Base-by-base conservation (phyloP, 1,140 invertebrate genomes). In the Aphidius gifuensis region DNA sequence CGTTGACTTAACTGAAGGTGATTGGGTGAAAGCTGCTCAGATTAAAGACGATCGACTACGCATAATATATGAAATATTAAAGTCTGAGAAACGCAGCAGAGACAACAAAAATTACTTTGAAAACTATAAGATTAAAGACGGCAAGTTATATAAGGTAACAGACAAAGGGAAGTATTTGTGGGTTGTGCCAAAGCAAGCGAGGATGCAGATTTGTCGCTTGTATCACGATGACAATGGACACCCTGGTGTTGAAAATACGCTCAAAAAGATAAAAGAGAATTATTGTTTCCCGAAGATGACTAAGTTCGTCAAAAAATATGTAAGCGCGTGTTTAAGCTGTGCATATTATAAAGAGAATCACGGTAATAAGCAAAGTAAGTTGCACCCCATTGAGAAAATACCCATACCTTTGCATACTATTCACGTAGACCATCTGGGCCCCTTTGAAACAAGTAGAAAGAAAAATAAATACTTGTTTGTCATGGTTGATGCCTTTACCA, bases 141-240 rank as follows among this genome's bases (percentile, higher is more conserved):
- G 54, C 4, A 58, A 63, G 39, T 62, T 71, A 5, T 73, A 64
- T 59, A 58, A 64, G 9, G 60, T 48, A 42, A 67, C 66, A 55
- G 53, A 64, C 16, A 59, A 61, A 47, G 55, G 66, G 56, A 53
- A n/a, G n/a, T n/a, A 68, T 53, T 66, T 66, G 65, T 78, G 71
- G 74, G 43, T 74, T 1, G 72, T 77, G 11, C 77, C 75, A 0
- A 60, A 60, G 64, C 69, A 68, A 7, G 63, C 70, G 7, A 57
- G 73, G 9, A 69, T 66, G 47, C 67, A 74, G 21, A 62, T 76
- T n/a, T 57, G 75, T 32, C 61, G 69, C 53, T 54, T 64, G 47
- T 71, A 69, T 49, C 74, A 79, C 59, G 74, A 77, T 49, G 69
- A 75, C 69, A 40, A 45, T 16, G 58, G 58, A 5, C 58, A 77